phyloP scores from a whole-genome alignment of 1,140 invertebrate genomes.

The Oncopeltus fasciatus region DNA sequence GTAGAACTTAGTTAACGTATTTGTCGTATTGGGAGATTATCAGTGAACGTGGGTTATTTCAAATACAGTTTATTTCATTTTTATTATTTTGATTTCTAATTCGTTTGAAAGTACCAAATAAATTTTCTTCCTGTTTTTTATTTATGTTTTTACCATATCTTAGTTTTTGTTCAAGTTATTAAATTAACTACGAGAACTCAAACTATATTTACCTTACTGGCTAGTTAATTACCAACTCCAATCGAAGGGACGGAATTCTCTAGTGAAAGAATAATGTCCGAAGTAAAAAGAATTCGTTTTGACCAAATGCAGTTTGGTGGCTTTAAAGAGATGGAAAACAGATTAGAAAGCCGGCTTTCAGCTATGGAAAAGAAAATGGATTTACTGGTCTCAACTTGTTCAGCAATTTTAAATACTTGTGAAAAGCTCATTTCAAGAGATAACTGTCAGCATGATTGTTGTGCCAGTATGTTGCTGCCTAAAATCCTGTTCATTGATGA shows the following conservation, averaged over 20 bases:
- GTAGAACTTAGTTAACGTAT: not conserved
- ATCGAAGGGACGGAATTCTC: too few species aligned
- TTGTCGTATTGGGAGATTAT: not conserved
- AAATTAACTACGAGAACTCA: not conserved
- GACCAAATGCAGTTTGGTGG: not conserved
- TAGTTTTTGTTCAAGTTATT: not conserved
- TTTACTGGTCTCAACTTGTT: constrained; percentile 14
- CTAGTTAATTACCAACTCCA: not conserved
- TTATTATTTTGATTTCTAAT: not conserved
- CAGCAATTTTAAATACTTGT: constrained; percentile 11
- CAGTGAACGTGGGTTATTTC: constrained; percentile 1
- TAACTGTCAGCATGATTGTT: constrained; percentile 11
- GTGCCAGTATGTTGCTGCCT: constrained; percentile 2
- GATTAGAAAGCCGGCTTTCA: constrained; percentile 12
- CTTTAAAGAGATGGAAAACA: not conserved
- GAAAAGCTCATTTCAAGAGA: not conserved
- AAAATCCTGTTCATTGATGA: constrained; percentile 13
- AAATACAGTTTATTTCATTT: not conserved
- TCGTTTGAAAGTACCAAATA: not conserved
- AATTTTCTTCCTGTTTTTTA: not conserved
- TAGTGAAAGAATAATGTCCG: not conserved
- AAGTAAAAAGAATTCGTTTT: not conserved
- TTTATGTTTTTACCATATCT: not conserved
- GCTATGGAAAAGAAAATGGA: constrained; percentile 18
- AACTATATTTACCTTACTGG: not conserved